Evolutionary conservation across 2,113 vertebrate genomes (phyloP), one percentile per base, ranked within the genome.

Genomic region (Tenrec ecaudatus): DNA sequence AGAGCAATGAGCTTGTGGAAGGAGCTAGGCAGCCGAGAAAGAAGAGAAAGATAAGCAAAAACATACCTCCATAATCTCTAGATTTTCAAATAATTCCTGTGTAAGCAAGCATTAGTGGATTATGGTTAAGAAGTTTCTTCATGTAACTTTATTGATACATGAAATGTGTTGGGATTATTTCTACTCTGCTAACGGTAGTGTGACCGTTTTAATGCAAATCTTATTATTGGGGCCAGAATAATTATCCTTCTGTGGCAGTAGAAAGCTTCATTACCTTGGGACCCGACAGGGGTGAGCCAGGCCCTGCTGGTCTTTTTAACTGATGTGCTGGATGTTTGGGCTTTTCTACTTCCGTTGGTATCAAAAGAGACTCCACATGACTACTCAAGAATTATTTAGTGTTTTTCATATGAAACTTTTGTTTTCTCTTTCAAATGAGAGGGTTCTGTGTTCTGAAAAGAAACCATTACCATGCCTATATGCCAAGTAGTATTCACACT

Each of bases 401-500:
- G 38, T 81, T 69, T 92, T 80, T 64, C 4, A 36, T 2, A 4
- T 82, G 36, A 36, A 38, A 1, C 40, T 81, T 92, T 83, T 68
- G 29, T 64, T 78, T 88, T 53, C 47, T 53, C 47, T 53, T 53
- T 53, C 6, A 53, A 8, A 53, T 53, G 47, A 53, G 47, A 53
- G 47, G 2, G 47, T 53, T 53, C 47, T 53, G 47, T 53, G 6
- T 53, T 53, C 47, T 53, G 47, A 76, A 78, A 82, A 95, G 57
- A 88, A 25, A 93, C 31, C 68, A 77, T 75, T 84, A 47, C 82
- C 31, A 76, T 53, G 40, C 33, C 27, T 77, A 4, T 36, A 78
- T 27, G 38, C 31, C 90, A 94, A 78, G 25, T 23, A 90, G n/a
- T 73, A 90, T 40, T 90, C 77, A 57, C 38, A 60, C 38, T 85